Conservation (phyloP, 2,888 invertebrate genomes). For the Leucania comma region DNA sequence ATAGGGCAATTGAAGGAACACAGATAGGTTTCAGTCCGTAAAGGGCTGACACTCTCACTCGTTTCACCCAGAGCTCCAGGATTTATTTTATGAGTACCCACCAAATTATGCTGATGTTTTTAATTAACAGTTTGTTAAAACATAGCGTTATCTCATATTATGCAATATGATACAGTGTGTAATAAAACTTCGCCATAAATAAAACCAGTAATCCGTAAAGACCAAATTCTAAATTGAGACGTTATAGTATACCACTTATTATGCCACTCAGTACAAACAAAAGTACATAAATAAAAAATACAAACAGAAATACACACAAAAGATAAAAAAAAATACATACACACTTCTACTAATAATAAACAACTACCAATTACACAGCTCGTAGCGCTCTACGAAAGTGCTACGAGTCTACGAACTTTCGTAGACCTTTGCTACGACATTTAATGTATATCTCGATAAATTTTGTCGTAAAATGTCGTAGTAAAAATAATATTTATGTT, state of each 20-base stretch:
- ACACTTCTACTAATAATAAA: constrained; percentile 31
- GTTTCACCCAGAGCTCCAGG: no score
- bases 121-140: no score
- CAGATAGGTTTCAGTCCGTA: no score
- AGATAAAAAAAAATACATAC: constrained; percentile 20
- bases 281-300: neutral
- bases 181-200: neutral
- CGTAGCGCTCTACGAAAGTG: constrained; percentile 50
- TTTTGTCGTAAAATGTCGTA: constrained; percentile 65
- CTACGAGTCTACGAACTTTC: constrained; percentile 75
- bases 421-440: constrained; percentile 72
- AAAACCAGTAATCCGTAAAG: neutral
- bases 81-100: no score
- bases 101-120: no score
- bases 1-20: no score
- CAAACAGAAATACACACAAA: constrained; percentile 13
- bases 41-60: no score
- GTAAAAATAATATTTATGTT: constrained; percentile 68
- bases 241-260: neutral
- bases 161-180: no score
- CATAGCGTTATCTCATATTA: no score
- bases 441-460: constrained; percentile 67
- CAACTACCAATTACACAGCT: constrained; percentile 39
- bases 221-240: neutral
- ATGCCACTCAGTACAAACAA: neutral